These are phyloP conservation scores for Cecidostiba fungosa DNA, from an alignment of 2,888 invertebrate species.

Conservation along the genomic window DNA sequence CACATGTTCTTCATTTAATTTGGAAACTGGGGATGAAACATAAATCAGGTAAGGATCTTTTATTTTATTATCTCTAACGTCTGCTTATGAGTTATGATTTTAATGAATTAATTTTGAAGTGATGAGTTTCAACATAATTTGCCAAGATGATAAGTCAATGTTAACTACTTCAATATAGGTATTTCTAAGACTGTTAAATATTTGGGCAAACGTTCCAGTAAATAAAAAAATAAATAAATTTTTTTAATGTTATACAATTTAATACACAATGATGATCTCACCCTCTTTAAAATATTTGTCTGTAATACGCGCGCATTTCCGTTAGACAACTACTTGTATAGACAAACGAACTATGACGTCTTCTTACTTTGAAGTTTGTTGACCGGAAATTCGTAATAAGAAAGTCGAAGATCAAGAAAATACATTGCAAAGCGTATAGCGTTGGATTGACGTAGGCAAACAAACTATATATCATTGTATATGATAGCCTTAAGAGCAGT, in stretches of 20 bases:
- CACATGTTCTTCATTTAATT: constrained; percentile 44
- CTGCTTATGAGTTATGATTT: no score
- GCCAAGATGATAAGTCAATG: background rate
- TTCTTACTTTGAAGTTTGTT: constrained; percentile 51
- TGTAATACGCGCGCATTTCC: background rate
- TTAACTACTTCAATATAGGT: background rate
- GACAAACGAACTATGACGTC: no score
- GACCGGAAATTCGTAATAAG: constrained; percentile 42
- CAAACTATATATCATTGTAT: constrained; percentile 51
- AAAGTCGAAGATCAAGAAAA: constrained; percentile 54
- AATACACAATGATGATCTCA: background rate
- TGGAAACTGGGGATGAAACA: constrained; percentile 54
- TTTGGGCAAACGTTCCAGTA: background rate
- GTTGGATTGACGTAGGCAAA: constrained; percentile 50
- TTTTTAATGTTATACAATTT: background rate
- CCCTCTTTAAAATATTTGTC: background rate
- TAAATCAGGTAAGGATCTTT: constrained; percentile 42
- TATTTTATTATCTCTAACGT: background rate
- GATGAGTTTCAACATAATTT: no score
- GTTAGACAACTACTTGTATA: background rate
- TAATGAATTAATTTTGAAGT: no score
- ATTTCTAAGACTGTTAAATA: background rate
- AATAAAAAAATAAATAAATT: background rate
- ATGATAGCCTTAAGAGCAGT: constrained; percentile 38
- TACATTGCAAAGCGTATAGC: constrained; percentile 13